These are phyloP conservation scores for Uria lomvia DNA, from an alignment of 2,113 vertebrate genomes.

Conservation along the genomic window DNA sequence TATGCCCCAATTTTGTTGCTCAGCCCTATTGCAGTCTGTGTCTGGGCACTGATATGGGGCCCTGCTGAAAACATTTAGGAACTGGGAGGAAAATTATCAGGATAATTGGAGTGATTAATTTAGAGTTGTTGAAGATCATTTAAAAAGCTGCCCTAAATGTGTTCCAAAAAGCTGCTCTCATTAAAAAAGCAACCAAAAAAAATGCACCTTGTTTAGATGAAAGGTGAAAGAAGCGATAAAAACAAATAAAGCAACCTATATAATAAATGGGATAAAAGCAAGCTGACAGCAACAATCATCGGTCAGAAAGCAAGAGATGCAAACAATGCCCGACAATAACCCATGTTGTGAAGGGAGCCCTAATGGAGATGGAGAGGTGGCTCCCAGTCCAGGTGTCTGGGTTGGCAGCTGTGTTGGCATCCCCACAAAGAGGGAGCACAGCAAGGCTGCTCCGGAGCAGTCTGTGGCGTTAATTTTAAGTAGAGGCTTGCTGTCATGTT, in stretches of 20 bases:
- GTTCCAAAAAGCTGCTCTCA: background rate
- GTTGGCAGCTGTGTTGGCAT: background rate
- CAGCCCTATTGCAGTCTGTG: accelerated
- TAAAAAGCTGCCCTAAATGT: background rate
- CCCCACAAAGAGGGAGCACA: accelerated
- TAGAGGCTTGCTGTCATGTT: background rate
- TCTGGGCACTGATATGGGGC: background rate
- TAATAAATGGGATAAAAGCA: conserved; percentile 40
- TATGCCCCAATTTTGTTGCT: background rate
- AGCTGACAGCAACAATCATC: background rate
- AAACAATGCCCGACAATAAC: background rate
- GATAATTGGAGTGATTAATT: background rate
- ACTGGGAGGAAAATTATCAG: background rate
- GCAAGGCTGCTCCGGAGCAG: background rate
- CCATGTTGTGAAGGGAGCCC: background rate
- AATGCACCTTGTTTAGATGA: background rate
- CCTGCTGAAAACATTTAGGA: background rate
- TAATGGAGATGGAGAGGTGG: background rate
- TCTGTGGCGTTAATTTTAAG: background rate
- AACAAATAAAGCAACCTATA: background rate
- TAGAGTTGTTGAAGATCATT: background rate
- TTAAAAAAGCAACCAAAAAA: background rate
- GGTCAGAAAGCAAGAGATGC: background rate
- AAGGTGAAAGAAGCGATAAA: conserved; percentile 27
- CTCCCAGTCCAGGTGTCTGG: background rate